Evolutionary conservation across 2,797 vertebrate species (phyloP).

Genomic region (Schizothorax lantsangensis): DNA sequence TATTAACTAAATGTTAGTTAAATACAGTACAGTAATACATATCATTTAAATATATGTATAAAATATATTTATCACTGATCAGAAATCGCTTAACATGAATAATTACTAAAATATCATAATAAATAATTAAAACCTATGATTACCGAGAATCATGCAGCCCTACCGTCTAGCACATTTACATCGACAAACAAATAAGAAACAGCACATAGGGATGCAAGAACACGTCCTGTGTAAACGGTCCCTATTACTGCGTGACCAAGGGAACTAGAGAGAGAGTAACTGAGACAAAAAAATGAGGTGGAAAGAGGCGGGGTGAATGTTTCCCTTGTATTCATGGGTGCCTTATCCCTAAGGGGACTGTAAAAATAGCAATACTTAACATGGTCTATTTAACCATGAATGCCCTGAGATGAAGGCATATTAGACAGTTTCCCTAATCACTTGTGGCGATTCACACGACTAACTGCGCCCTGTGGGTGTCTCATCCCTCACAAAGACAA

Average conservation of each 20-base stretch:
- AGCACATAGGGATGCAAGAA: slow-evolving; percentile 12
- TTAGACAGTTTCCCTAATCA: slow-evolving; percentile 72
- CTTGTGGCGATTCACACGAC: slow-evolving; percentile 59
- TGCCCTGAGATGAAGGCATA: slow-evolving; percentile 71
- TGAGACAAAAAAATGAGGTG: slow-evolving; percentile 29
- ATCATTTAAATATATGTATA: neutral
- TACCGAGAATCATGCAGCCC: neutral
- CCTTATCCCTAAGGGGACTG: slow-evolving; percentile 48
- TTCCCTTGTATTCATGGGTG: slow-evolving; percentile 47
- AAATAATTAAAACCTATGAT: neutral
- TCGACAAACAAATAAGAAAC: neutral
- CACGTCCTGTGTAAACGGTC: slow-evolving; percentile 13
- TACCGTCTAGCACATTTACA: neutral
- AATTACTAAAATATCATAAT: neutral
- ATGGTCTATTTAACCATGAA: slow-evolving; percentile 77
- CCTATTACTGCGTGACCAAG: slow-evolving; percentile 6
- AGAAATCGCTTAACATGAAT: no score
- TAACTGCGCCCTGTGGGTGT: slow-evolving; percentile 38
- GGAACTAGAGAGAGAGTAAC: slow-evolving; percentile 17
- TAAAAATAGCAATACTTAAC: slow-evolving; percentile 63
- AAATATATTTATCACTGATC: neutral
- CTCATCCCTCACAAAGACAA: neutral
- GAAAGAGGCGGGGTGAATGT: slow-evolving; percentile 36
- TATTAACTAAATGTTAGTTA: neutral
- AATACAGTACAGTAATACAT: neutral